Evolutionary conservation across 1,140 invertebrate species (phyloP).

Genomic region (Episyrphus balteatus): DNA sequence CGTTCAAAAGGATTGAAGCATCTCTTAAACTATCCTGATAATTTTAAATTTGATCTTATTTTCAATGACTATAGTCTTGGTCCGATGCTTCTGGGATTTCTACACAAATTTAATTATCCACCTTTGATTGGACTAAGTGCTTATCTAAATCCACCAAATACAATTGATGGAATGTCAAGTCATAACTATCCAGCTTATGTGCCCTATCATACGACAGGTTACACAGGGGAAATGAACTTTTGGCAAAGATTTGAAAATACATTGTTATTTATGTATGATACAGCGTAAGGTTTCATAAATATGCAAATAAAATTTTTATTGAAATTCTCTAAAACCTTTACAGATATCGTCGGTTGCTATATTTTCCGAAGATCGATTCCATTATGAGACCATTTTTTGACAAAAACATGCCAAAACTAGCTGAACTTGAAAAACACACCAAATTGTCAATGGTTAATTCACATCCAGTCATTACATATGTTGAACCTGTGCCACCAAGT

Average conservation of each 20-base stretch:
- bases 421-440: constrained; percentile 5
- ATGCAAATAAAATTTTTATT: too few species aligned
- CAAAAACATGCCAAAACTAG: neutral
- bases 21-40: neutral
- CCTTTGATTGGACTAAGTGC: constrained; percentile 22
- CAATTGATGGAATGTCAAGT: constrained; percentile 9
- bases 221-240: constrained; percentile 18
- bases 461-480: constrained; percentile 35
- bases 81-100: constrained; percentile 10
- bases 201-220: constrained; percentile 13
- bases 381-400: neutral
- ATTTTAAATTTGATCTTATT: constrained; percentile 14
- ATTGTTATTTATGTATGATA: constrained; percentile 12
- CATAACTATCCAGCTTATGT: constrained; percentile 14
- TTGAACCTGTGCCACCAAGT: constrained; percentile 38
- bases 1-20: neutral
- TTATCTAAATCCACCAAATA: constrained; percentile 13
- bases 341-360: neutral
- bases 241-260: constrained; percentile 21
- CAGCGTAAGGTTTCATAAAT: constrained; percentile 16
- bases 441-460: constrained; percentile 37
- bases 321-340: too few species aligned
- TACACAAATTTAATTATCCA: neutral
- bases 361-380: neutral
- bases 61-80: constrained; percentile 19